Conservation (phyloP, 2,797 vertebrate genomes). For the Phyllotis vaccarum region DNA sequence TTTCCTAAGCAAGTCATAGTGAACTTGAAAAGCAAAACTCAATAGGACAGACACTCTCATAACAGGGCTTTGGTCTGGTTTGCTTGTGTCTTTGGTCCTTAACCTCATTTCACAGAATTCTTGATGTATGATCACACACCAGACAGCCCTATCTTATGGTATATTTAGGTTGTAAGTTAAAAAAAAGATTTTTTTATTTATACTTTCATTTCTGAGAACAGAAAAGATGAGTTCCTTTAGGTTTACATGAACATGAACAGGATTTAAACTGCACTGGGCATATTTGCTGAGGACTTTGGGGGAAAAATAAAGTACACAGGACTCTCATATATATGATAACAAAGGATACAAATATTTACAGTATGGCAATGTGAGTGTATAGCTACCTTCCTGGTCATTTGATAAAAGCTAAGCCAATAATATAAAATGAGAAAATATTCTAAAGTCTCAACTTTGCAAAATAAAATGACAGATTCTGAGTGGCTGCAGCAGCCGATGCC, state of each 20-base stretch:
- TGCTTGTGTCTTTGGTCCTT: neutral
- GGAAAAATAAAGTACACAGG: neutral
- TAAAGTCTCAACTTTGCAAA: slow-evolving; percentile 18
- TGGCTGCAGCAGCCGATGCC: neutral
- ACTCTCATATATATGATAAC: neutral
- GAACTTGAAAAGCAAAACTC: neutral
- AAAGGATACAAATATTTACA: neutral
- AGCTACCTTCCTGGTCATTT: neutral
- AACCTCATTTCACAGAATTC: neutral
- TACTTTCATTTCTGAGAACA: neutral
- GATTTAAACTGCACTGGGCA: neutral
- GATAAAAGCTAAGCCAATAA: neutral
- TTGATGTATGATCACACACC: neutral
- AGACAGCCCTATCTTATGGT: neutral
- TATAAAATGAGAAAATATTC: neutral
- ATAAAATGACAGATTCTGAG: slow-evolving; percentile 16
- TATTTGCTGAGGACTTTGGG: slow-evolving; percentile 19
- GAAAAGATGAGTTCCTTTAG: neutral
- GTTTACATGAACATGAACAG: neutral
- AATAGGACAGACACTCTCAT: neutral
- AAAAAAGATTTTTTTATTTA: neutral
- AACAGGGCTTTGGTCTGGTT: neutral
- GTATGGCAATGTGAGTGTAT: neutral
- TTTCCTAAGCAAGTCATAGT: neutral
- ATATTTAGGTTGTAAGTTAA: neutral